These are phyloP conservation scores for Danaus plexippus DNA, from an alignment of 1,140 invertebrate genomes.

Conservation along the genomic window DNA sequence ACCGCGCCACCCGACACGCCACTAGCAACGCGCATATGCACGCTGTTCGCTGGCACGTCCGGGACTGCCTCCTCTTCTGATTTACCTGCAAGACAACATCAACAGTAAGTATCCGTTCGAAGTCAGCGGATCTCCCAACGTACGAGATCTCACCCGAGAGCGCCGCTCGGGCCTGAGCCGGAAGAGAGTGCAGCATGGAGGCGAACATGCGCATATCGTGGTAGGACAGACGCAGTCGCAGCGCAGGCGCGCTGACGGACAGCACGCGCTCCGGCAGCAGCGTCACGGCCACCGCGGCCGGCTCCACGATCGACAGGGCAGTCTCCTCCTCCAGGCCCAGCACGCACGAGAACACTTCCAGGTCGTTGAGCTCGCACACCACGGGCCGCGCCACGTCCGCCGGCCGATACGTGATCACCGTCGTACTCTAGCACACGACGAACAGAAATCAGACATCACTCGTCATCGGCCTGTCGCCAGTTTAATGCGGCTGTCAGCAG, in stretches of 20 bases:
- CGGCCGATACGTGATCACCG: constrained; percentile 86
- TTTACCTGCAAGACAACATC: constrained; percentile 29
- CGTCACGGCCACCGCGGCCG: constrained; percentile 86
- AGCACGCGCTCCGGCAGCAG: constrained; percentile 46
- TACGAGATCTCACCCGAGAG: constrained; percentile 43
- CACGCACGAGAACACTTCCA: constrained; percentile 95
- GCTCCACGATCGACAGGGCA: constrained; percentile 96
- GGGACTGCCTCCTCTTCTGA: constrained; percentile 13
- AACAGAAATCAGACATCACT: too few species aligned
- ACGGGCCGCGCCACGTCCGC: constrained; percentile 81
- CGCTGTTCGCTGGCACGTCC: constrained; percentile 50
- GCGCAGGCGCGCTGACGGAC: constrained; percentile 37
- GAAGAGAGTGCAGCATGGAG: constrained; percentile 89
- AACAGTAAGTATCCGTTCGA: too few species aligned
- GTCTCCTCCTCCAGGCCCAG: constrained; percentile 94
- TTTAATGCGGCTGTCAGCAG: too few species aligned
- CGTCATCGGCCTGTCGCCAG: too few species aligned
- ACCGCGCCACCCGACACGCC: constrained; percentile 10
- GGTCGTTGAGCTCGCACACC: constrained; percentile 89
- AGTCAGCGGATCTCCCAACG: too few species aligned
- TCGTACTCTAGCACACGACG: constrained; percentile 78
- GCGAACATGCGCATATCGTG: constrained; percentile 94
- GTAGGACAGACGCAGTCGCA: constrained; percentile 86
- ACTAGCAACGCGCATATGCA: constrained; percentile 37
- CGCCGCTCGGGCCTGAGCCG: constrained; percentile 80